Base-by-base conservation (phyloP, 1,140 invertebrate genomes). In the Ostrea edulis region DNA sequence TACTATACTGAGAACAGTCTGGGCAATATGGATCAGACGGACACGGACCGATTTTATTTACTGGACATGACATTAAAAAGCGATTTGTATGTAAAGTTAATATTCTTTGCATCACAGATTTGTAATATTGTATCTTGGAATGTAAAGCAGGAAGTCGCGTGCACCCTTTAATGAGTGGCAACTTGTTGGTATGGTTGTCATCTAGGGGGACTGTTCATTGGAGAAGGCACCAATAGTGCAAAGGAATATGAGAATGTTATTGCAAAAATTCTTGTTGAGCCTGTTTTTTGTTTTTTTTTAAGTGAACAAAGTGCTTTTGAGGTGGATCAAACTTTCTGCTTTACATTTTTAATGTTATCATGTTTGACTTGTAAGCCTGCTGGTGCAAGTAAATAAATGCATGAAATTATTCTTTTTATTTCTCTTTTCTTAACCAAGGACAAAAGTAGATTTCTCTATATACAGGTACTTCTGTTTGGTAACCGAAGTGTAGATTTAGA, bases 321-420 rank as follows among this genome's bases (percentile, higher is more conserved):
- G 68, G 68, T 77, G 68, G 68, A 77, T 77, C 68, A 77, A 77
- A 77, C 68, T 77, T 77, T 77, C 68, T 77, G 68, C 68, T 77
- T 77, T 77, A 77, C 68, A 77, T 77, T 77, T 62, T 77, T 77
- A 77, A 77, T 77, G 68, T 77, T 77, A 77, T 77, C 68, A 77
- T 77, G 68, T 77, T 77, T 77, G 68, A 77, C 68, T 77, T 77
- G 68, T 77, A 29, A 22, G 68, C 68, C 68, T 77, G 68, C 68
- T 77, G 68, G 68, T 77, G 68, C 68, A 77, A 77, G 68, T 77
- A 77, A 77, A 77, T 77, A 77, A 77, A 22, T 77, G 68, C 68
- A 77, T 77, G 68, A 77, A 77, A 22, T 77, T 77, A 77, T 22
- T 77, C 35, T 77, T 77, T 25, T 22, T 77, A 14, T 62, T 20